Evolutionary conservation across 2,113 vertebrate species (phyloP).

Genomic region (Vireo altiloquus): DNA sequence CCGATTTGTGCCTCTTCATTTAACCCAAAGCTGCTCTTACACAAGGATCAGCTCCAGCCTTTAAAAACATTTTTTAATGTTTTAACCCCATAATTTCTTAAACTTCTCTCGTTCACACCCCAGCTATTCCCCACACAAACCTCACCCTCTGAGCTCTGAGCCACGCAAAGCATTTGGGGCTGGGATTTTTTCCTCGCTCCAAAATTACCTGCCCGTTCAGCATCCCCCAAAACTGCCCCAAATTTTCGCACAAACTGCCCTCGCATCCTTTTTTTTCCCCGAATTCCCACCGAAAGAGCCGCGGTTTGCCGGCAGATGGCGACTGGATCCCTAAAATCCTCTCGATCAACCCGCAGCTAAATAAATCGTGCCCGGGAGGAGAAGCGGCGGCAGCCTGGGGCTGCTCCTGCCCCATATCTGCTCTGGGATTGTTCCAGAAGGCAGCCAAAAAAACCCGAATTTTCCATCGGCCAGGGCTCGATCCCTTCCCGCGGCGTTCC

Average conservation of each 20-base stretch:
- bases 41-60: not conserved
- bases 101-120: rapidly evolving
- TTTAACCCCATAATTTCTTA: rapidly evolving
- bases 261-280: not conserved
- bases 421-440: too few relatives aligned
- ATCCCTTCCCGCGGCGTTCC: too few relatives aligned
- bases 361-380: too few relatives aligned
- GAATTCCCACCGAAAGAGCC: not conserved
- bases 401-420: too few relatives aligned
- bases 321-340: not conserved
- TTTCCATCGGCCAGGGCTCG: too few relatives aligned
- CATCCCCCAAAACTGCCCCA: too few relatives aligned
- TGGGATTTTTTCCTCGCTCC: rapidly evolving
- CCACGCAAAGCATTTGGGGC: rapidly evolving
- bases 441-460: too few relatives aligned
- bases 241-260: rapidly evolving
- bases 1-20: too few relatives aligned
- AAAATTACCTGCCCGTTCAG: not conserved
- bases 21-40: not conserved
- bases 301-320: not conserved
- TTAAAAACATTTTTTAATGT: too few relatives aligned
- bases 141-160: rapidly evolving
- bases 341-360: too few relatives aligned
- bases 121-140: rapidly evolving
- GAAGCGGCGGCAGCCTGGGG: too few relatives aligned